Evolutionary conservation across 2,888 invertebrate species (phyloP), one percentile per base, ranked within the genome.

Genomic region (Xiphydria camelus): DNA sequence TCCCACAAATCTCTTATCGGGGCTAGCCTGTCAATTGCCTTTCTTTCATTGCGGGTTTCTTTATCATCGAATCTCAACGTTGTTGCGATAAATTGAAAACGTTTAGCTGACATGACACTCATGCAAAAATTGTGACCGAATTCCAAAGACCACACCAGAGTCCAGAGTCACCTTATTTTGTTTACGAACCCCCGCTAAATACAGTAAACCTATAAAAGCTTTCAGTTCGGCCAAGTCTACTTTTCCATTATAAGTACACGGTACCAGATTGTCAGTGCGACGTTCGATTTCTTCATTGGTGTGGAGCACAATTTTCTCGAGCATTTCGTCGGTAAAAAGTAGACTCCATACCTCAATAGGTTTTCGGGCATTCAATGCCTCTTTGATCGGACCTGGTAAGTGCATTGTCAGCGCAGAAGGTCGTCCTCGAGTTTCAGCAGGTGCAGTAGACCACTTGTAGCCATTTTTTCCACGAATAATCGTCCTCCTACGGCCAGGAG

Each of bases 181-280:
- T n/a, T n/a, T n/a, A n/a, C n/a, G 19, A 20, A 39, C 1, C 25
- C 43, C 48, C 12, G 41, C 3, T 33, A 48, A 42, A 48, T 48
- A 51, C 6, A 48, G 31, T 18, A 48, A 46, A 4, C 43, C 51
- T 20, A 47, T 25, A 20, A 49, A 43, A 35, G 49, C 49, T 35
- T 42, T 44, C n/a, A 49, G 34, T 32, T 49, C 52, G 34, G 25
- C 35, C 31, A 49, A 23, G 41, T 45, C 32, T 9, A 19, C 38
- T 20, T 47, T 41, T 25, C 17, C 9, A 25, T 7, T 9, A 22
- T 29, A 19, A 21, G 9, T 36, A 4, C 19, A n/a, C n/a, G n/a
- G n/a, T n/a, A n/a, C 4, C 20, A 9, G 21, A 26, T 45, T 35
- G 2, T 29, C 9, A 7, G 18, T 39, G 4, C 12, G 20, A 26